phyloP scores from a whole-genome alignment of 2,113 vertebrate genomes.

The Ictalurus furcatus region DNA sequence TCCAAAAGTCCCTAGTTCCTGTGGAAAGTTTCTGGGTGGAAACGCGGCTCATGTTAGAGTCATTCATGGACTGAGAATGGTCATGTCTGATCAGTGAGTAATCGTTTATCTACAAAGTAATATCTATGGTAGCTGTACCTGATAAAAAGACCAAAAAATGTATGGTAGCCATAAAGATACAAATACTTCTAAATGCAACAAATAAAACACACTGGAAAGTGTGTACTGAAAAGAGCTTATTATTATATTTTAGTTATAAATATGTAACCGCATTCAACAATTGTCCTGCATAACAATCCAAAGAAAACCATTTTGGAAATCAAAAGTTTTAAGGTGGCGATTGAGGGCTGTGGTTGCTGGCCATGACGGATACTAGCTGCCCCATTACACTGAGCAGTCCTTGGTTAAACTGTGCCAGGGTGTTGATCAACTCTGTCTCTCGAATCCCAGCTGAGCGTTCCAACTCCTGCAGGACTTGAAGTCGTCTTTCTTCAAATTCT shows the following conservation, averaged over 20 bases:
- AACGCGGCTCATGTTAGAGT: neutral
- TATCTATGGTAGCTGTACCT: neutral
- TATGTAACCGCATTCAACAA: neutral
- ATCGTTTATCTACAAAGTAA: neutral
- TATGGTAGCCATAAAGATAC: neutral
- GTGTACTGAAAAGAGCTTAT: neutral
- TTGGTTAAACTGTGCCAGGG: slow-evolving; percentile 26
- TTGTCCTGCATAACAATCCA: too few relatives aligned
- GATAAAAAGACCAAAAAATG: neutral
- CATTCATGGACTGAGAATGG: neutral
- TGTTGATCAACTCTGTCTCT: slow-evolving; percentile 14
- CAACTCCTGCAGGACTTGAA: slow-evolving; percentile 18
- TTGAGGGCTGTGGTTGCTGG: slow-evolving; percentile 2
- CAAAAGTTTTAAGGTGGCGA: neutral
- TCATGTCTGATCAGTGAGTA: neutral
- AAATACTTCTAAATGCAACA: neutral
- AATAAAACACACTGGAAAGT: neutral
- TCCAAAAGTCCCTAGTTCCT: too few relatives aligned
- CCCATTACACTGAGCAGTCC: slow-evolving; percentile 18
- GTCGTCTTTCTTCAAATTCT: slow-evolving; percentile 21
- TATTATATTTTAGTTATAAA: neutral
- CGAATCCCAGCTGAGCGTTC: slow-evolving; percentile 6
- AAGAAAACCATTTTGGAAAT: neutral
- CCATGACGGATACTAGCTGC: slow-evolving; percentile 14
- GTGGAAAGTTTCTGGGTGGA: too few relatives aligned